Base-by-base conservation (phyloP, 2,888 invertebrate species). In the Tachystola acroxantha region DNA sequence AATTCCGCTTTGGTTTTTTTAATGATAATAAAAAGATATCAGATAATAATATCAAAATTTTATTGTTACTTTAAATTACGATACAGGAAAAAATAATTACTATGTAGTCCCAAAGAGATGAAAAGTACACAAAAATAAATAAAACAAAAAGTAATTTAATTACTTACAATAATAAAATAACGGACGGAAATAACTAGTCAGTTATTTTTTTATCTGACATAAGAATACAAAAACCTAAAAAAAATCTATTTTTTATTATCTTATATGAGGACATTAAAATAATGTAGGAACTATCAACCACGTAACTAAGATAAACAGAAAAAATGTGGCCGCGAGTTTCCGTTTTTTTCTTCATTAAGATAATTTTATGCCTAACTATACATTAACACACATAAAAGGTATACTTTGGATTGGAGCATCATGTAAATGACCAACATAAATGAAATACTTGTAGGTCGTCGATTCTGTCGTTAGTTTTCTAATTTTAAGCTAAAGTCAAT, bases 211-310 rank as follows among this genome's bases (percentile, higher is more conserved):
- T 16, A 16, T 16, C 16, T 16, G 16, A 16, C 16, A 16, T 6
- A 16, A n/a, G n/a, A 6, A 16, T 16, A 16, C 36, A 43, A 27
- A 37, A 40, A 32, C 34, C 7, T 31, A 41, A 40, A 40, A 39
- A 35, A 39, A 47, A 42, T 20, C 26, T 36, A 37, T 29, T 40
- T 40, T 27, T 39, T 41, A 39, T 25, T 32, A 36, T 34, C 7
- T 37, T 41, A 3, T 3, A 6, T 39, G 50, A 51, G 55, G 45
- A 57, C 37, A 16, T 16, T 43, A 44, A 45, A 63, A 67, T 61
- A 50, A 48, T 60, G 59, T 78, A 84, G 82, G 82, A 84, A 84
- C 82, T 75, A 53, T 73, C 59, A 77, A 80, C 81, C 82, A 78
- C 80, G 46, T 43, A 61, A 65, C 59, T 67, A 28, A 42, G 42